Evolutionary conservation across 2,113 vertebrate species (phyloP), one percentile per base, ranked within the genome.

Genomic region (Corythoichthys intestinalis): DNA sequence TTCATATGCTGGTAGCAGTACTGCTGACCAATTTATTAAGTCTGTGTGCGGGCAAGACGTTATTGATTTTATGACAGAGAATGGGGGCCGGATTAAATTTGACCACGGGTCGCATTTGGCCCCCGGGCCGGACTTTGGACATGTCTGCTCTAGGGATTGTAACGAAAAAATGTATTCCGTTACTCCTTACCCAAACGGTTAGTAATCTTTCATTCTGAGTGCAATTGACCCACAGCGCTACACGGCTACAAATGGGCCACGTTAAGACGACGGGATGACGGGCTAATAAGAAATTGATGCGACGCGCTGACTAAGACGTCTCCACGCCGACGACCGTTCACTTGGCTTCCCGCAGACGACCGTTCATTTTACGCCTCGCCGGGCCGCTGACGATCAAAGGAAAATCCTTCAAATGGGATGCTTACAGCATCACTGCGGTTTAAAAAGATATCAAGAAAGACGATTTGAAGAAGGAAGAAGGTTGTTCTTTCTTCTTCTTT

Each of bases 261-360:
- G 94, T 94, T 94, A 95, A 90, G 93, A 92, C 92, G 94, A 95
- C 95, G 93, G 92, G 93, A 95, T 97, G 94, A 94, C 92, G 93
- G 93, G 92, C 94, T 94, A 94, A 94, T 94, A 92, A 95, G 94
- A 96, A 95, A 96, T 96, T 97, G 96, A 96, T 95, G 94, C 95
- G 94, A 95, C 94, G 94, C 76, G 82, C 90, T 93, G 94, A 94
- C 93, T 91, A 92, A 94, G 93, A 88, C 88, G 85, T 90, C 86
- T 88, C 81, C 78, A 14, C 38, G 58, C 38, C 58, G 54, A 57
- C 54, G 54, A 35, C 54, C 34, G 54, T 57, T 57, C 54, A 57
- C 54, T 57, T 57, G 11, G 4, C 54, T 57, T 57, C 34, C 34
- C 54, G 54, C 54, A 6, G 54, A 57, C 12, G 28, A 57, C 54